Evolutionary conservation across 2,797 vertebrate species (phyloP).

Genomic region (Neosalanx taihuensis): DNA sequence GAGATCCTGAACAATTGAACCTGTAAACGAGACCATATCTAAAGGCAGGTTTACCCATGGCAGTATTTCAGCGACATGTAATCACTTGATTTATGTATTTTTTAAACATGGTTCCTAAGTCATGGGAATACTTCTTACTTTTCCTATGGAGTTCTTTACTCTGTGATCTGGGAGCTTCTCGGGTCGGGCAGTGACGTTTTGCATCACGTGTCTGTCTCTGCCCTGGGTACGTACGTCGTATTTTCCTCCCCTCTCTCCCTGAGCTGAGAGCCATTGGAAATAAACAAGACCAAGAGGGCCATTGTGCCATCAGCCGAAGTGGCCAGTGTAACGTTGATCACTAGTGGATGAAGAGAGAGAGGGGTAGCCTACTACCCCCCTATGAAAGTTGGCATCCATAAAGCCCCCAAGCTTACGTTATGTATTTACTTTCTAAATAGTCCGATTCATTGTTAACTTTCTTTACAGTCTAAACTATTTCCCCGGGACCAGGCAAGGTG

Average conservation of each 20-base stretch:
- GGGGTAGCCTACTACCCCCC: conserved; percentile 51
- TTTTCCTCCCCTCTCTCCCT: conserved; percentile 67
- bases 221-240: conserved; percentile 73
- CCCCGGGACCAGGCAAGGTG: conserved; percentile 56
- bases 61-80: too few relatives aligned
- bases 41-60: too few relatives aligned
- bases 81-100: too few relatives aligned
- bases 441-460: conserved; percentile 61
- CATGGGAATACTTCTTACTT: too few relatives aligned
- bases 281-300: conserved; percentile 66
- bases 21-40: too few relatives aligned
- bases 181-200: conserved; percentile 72
- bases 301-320: conserved; percentile 32
- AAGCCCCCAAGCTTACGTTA: conserved; percentile 56
- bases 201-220: conserved; percentile 75
- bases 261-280: conserved; percentile 58
- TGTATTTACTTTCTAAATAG: conserved; percentile 49
- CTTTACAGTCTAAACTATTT: conserved; percentile 27
- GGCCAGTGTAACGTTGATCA: conserved; percentile 56
- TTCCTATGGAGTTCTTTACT: too few relatives aligned
- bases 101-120: too few relatives aligned
- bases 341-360: conserved; percentile 50
- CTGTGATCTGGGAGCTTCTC: conserved; percentile 20
- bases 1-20: neutral
- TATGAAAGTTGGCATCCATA: conserved; percentile 65